Evolutionary conservation across 92 coral and sea anemone genomes (phyloP), one percentile per base, ranked within the genome.

Genomic region (Porites cylindrica): DNA sequence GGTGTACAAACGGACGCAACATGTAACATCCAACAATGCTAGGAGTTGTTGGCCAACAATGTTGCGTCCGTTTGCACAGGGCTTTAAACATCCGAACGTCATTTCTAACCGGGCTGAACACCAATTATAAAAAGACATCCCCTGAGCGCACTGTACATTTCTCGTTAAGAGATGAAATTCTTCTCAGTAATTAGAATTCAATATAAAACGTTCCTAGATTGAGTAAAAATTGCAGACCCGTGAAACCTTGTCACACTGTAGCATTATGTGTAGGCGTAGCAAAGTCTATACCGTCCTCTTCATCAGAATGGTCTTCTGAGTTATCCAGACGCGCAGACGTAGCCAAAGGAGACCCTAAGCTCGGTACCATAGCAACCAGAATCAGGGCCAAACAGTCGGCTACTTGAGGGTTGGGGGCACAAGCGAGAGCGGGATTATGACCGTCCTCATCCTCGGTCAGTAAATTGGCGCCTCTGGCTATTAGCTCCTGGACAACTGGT

Each of bases 361-460:
- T 78, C 53, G 94, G 96, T 51, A 94, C 87, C 99, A 97, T 97
- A 80, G 98, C 98, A 20, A 90, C 95, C 71, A 97, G 94, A 65
- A 97, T 88, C 23, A 95, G 92, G 20, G 96, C 91, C 61, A 97
- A 82, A 77, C 99, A 97, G 82, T 93, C 97, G 66, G 99, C 99
- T 3, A 97, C 99, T 86, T 92, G 96, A 72, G 95, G 90, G 83
- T 93, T 95, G 68, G 99, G 97, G 20, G 99, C 99, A 82, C 99
- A 97, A 38, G 99, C 92, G 72, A 97, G 90, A 1, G 99, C 99
- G 9, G 99, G 98, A 74, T 93, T 95, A 82, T 95, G 96, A 67
- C 99, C 99, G 77, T 97, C 96, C 75, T 95, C 99, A 58, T 97
- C 99, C 86, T 95, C 98, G 17, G 93, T 94, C 38, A 97, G 86